A percentile compares a stretch with the other conserved stretches of the same genome.
Evolutionary conservation across 2,888 invertebrate species (phyloP).

Genomic region (Pollenia labialis): DNA sequence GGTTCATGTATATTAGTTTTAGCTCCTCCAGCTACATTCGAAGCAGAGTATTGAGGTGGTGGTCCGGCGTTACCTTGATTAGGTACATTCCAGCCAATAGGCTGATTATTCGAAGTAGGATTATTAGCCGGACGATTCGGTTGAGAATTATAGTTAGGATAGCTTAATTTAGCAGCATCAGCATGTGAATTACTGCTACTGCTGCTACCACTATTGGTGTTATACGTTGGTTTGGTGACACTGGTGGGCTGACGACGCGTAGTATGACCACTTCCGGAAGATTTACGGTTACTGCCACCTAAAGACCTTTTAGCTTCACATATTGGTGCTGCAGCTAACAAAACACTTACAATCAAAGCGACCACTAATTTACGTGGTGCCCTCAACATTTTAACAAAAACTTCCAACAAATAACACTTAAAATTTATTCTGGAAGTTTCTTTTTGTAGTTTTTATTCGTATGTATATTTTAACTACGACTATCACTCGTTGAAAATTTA

Average conservation of each 20-base stretch:
- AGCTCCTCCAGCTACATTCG: constrained; percentile 81
- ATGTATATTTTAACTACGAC: background rate
- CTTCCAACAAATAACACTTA: too few relatives aligned
- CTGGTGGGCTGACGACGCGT: constrained; percentile 77
- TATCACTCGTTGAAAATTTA: constrained; percentile 35
- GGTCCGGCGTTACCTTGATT: constrained; percentile 78
- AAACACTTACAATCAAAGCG: constrained; percentile 39
- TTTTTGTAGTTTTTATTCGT: background rate
- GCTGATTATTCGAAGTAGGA: constrained; percentile 72
- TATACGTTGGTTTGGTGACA: constrained; percentile 81
- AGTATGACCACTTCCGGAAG: constrained; percentile 75
- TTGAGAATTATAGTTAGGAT: constrained; percentile 82
- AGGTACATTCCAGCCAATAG: constrained; percentile 83
- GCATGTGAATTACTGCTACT: constrained; percentile 80
- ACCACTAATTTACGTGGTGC: constrained; percentile 57
- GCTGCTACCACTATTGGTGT: constrained; percentile 73
- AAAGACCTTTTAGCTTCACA: constrained; percentile 79
- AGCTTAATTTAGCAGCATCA: constrained; percentile 82
- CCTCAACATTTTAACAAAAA: constrained; percentile 39
- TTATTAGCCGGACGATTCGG: constrained; percentile 81
- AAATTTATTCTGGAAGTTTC: constrained; percentile 41
- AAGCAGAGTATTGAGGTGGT: constrained; percentile 82
- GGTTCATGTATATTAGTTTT: constrained; percentile 81
- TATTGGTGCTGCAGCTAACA: constrained; percentile 50
- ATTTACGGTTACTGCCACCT: constrained; percentile 79